Conservation (phyloP, 1,140 invertebrate species). For the Protaetia brevitarsis region DNA sequence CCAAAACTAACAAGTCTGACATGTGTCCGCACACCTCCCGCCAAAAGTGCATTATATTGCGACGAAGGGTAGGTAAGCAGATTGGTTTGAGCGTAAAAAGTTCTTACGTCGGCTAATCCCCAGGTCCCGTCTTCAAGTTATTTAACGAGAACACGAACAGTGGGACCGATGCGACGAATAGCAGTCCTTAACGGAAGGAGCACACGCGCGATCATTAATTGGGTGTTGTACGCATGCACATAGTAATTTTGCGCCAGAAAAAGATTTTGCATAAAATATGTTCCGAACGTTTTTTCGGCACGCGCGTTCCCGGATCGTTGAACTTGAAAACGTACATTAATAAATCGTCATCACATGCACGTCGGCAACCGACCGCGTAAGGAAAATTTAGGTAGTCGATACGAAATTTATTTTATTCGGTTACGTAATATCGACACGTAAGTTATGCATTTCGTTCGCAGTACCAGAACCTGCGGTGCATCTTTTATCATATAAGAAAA, state of each 20-base stretch:
- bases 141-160: too few relatives aligned
- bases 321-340: conserved; percentile 4
- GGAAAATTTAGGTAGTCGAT: too few relatives aligned
- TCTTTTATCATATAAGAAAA: too few relatives aligned
- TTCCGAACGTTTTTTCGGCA: neutral
- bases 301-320: neutral
- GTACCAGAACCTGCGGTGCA: too few relatives aligned
- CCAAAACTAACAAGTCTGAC: conserved; percentile 10
- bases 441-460: too few relatives aligned
- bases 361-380: neutral
- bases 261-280: conserved; percentile 3
- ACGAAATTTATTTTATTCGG: neutral
- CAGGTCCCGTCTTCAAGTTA: neutral
- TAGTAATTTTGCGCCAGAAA: neutral
- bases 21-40: neutral
- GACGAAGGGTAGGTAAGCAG: neutral
- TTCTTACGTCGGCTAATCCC: neutral
- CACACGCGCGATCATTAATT: too few relatives aligned
- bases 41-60: neutral
- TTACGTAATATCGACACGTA: neutral
- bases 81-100: neutral
- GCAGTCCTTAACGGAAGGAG: too few relatives aligned
- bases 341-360: neutral
- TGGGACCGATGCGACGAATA: too few relatives aligned
- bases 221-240: conserved; percentile 4